Evolutionary conservation across 2,113 vertebrate species (phyloP), one percentile per base, ranked within the genome.

Genomic region (Halichoerus grypus): DNA sequence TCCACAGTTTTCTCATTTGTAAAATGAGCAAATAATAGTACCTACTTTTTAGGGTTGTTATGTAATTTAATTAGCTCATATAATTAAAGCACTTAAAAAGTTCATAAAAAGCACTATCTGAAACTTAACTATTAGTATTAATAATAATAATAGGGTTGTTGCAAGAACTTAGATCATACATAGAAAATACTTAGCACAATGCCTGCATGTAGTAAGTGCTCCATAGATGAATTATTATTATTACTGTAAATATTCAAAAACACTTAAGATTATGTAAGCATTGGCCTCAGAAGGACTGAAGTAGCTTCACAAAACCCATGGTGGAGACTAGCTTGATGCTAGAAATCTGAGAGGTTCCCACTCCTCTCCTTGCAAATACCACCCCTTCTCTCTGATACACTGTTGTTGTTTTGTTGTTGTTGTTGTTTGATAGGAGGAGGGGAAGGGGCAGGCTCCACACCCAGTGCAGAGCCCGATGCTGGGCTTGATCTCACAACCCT

Each of bases 171-270:
- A 97, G n/a, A 57, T 46, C 79, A 83, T n/a, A 24, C 22, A 28
- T 36, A 42, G 81, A 94, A 92, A 89, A 69, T 19, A 96, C 61
- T 42, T 91, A 86, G 36, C 69, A 74, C 10, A 97, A 79, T 93
- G 19, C 10, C 7, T 79, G 21, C 5, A 88, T 5, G 71, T 49
- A 63, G n/a, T 67, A 95, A 28, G 12, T 51, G 21, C 67, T 94
- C n/a, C 53, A 24, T 24, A 77, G n/a, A 53, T 39, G 3, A 69
- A 42, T 82, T 59, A 80, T 63, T 72, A 24, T 63, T 86, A 77
- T 82, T 88, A 79, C 51, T 69, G 15, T 65, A 84, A 83, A 72
- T 92, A 67, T 46, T 72, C 8, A 80, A 83, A 53, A 92, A 36
- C 31, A 96, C 55, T 77, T 72, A 82, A n/a, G 36, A 36, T 83